Base-by-base conservation (phyloP, 1,140 invertebrate species). In the Anastatus disparis region DNA sequence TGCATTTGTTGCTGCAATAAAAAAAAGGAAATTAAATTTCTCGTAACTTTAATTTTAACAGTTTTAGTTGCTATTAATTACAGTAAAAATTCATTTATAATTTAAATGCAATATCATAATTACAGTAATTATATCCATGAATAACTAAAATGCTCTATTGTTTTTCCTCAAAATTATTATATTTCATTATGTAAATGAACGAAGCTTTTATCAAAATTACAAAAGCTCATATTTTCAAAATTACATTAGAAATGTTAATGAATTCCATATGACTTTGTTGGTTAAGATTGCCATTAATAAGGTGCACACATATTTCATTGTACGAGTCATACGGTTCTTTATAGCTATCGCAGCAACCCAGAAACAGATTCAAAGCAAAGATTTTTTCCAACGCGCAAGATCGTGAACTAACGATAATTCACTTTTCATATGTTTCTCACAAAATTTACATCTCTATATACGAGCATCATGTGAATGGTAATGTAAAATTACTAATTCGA, bases 351-450 rank as follows among this genome's bases (percentile, higher is more conserved):
- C 24, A 1, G 20, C 20, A n/a, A n/a, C n/a, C 9, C 9, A 7
- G 1, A 24, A 20, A 22, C 22, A 50, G 46, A 50, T 50, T 10
- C 46, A 22, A 26, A 20, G 20, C 26, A 13, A 24, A 52, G 50
- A 52, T 52, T 52, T 52, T 29, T 17, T n/a, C 10, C 31, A 35
- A 35, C 31, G 31, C 4, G 10, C 31, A 6, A n/a, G 50, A 52
- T 52, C 50, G 2, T 24, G 26, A 8, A 26, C 26, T 9, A 26
- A 27, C 22, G 26, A 52, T 52, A 52, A 52, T 52, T 52, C 50
- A 52, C 50, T 52, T 52, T 52, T 52, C 50, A 52, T 27, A 20
- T 20, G 46, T 24, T n/a, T 24, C 46, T 10, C 46, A 50, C 46
- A 50, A 50, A 50, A 26, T 20, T 50, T 22, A 22, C 20, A 17